A percentile compares a stretch with the other conserved stretches of the same genome.
Conservation (phyloP, 2,888 invertebrate species). For the Drosophila koepferae region DNA sequence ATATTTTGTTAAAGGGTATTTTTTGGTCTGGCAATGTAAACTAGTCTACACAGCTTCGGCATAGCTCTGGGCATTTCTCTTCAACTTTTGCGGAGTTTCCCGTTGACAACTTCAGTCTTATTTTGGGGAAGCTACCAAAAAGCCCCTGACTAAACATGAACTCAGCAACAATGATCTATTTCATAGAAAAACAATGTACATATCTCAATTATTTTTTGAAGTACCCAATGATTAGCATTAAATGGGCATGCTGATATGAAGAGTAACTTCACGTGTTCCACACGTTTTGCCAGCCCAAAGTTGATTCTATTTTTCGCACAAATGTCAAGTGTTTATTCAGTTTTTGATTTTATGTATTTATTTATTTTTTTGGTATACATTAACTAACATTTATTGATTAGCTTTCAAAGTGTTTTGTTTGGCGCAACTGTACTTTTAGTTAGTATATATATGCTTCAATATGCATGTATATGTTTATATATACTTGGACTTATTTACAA, state of each 20-base stretch:
- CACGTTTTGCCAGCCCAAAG: slow-evolving; percentile 51
- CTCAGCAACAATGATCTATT: neutral
- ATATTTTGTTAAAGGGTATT: neutral
- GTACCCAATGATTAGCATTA: slow-evolving; percentile 24
- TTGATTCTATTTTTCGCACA: slow-evolving; percentile 42
- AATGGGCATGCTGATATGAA: neutral
- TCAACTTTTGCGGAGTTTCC: neutral
- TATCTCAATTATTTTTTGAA: slow-evolving; percentile 12
- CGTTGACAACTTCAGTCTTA: neutral
- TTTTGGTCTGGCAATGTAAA: neutral
- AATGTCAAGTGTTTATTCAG: slow-evolving; percentile 54
- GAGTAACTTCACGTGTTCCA: slow-evolving; percentile 52
- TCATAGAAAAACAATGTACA: neutral
- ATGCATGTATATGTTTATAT: slow-evolving; percentile 11
- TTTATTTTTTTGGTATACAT: slow-evolving; percentile 52
- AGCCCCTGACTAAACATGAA: neutral
- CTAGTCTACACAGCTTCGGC: neutral
- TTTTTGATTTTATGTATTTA: slow-evolving; percentile 1
- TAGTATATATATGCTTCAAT: slow-evolving; percentile 4
- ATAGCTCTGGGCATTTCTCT: neutral
- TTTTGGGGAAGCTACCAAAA: neutral
- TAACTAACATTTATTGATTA: slow-evolving; percentile 64
- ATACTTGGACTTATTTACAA: slow-evolving; percentile 44
- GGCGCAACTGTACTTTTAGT: slow-evolving; percentile 58
- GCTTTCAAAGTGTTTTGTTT: slow-evolving; percentile 39